Evolutionary conservation across 2,113 vertebrate species (phyloP).

Genomic region (Chrysemys picta): DNA sequence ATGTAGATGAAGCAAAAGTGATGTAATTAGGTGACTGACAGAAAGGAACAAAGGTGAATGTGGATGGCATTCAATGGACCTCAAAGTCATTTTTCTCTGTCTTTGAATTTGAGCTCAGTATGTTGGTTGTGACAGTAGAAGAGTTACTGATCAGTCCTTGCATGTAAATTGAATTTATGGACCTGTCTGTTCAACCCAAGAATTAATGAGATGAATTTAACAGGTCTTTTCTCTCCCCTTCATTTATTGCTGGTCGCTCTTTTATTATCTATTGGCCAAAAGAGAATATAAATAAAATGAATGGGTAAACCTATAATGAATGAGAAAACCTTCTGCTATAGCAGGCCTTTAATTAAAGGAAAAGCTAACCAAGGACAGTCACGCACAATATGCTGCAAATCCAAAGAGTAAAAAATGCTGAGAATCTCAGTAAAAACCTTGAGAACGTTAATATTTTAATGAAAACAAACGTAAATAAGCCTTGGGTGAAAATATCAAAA

Average conservation of each 20-base stretch:
- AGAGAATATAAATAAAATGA: background rate
- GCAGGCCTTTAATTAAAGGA: background rate
- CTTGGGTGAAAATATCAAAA: background rate
- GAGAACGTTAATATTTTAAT: background rate
- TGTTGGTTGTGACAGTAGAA: background rate
- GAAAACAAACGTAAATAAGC: constrained; percentile 5
- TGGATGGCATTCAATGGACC: background rate
- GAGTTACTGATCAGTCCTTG: background rate
- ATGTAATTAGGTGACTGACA: background rate
- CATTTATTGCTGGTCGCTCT: background rate
- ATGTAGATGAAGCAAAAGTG: accelerated
- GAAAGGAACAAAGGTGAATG: background rate
- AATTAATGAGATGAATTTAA: constrained; percentile 9
- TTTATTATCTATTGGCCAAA: background rate
- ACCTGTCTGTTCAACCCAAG: constrained; percentile 7
- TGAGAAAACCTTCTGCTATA: background rate
- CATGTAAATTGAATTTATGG: background rate
- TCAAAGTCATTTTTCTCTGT: background rate
- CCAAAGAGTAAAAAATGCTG: background rate
- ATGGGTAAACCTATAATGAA: background rate
- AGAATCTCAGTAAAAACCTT: background rate
- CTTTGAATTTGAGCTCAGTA: background rate
- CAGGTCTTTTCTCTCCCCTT: constrained; percentile 5
- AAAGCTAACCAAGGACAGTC: constrained; percentile 10
- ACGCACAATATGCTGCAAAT: background rate